Percentiles rank a stretch among this genome's conserved stretches.
Evolutionary conservation across 2,888 invertebrate genomes (phyloP).

Genomic region (Drosophila atroscutellata): DNA sequence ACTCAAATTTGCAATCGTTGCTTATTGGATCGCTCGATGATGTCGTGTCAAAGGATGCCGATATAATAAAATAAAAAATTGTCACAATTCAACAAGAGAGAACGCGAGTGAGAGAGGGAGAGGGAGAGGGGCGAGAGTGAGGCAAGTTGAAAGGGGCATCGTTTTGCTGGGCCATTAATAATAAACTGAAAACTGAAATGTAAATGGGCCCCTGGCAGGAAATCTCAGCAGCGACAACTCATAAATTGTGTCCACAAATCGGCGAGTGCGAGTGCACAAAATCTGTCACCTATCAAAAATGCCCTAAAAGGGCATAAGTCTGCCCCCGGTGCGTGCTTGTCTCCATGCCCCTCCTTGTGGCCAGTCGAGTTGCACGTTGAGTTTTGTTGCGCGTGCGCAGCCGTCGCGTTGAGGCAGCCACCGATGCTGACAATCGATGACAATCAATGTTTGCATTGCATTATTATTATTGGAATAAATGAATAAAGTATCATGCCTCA

Average conservation of each 20-base stretch:
- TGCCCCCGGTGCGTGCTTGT: background rate
- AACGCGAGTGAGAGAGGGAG: background rate
- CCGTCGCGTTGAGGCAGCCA: slow-evolving; percentile 50
- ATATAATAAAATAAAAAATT: slow-evolving; percentile 52
- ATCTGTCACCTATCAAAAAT: slow-evolving; percentile 84
- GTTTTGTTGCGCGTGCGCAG: slow-evolving; percentile 66
- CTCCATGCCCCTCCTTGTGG: background rate
- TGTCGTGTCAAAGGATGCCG: slow-evolving; percentile 41
- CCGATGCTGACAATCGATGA: slow-evolving; percentile 78
- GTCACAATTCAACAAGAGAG: slow-evolving; percentile 41
- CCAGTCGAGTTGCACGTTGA: slow-evolving; percentile 9
- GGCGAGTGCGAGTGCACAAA: slow-evolving; percentile 65
- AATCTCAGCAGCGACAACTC: slow-evolving; percentile 72
- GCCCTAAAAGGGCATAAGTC: slow-evolving; percentile 83
- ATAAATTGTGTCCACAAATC: slow-evolving; percentile 79
- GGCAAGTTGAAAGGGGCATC: slow-evolving; percentile 3
- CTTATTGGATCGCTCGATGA: slow-evolving; percentile 39
- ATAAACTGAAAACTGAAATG: slow-evolving; percentile 69
- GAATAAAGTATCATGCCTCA: slow-evolving; percentile 80
- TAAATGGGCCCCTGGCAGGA: slow-evolving; percentile 50
- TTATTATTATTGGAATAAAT: slow-evolving; percentile 84
- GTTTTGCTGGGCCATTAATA: slow-evolving; percentile 56
- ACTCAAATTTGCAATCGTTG: slow-evolving; percentile 23
- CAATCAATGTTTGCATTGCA: slow-evolving; percentile 84
- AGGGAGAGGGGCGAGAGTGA: background rate